Percentiles rank a stretch among this genome's conserved stretches.
These are phyloP conservation scores for Pogonophryne albipinna DNA, from an alignment of 2,797 vertebrate species.

Conservation along the genomic window DNA sequence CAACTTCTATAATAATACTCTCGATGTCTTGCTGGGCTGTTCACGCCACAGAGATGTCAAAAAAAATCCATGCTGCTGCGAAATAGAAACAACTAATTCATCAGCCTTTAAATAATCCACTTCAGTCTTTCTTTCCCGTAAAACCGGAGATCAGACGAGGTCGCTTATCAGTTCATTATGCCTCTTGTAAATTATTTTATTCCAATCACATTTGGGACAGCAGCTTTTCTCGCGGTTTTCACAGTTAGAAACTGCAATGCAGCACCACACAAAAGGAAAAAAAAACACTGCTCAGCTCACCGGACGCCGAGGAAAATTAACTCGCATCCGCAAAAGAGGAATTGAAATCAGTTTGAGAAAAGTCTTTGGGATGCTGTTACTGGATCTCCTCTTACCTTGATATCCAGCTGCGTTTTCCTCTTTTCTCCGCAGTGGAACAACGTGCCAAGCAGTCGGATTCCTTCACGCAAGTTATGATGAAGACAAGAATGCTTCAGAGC, in stretches of 20 bases:
- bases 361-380: slow-evolving; percentile 52
- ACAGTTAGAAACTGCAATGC: slow-evolving; percentile 89
- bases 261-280: slow-evolving; percentile 84
- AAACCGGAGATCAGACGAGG: slow-evolving; percentile 40
- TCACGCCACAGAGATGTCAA: slow-evolving; percentile 52
- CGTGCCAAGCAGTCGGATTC: slow-evolving; percentile 82
- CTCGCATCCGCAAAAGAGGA: slow-evolving; percentile 44
- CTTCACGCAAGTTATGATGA: slow-evolving; percentile 78
- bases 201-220: slow-evolving; percentile 84
- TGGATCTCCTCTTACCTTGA: slow-evolving; percentile 75
- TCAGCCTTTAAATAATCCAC: slow-evolving; percentile 76
- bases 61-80: slow-evolving; percentile 64
- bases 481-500: slow-evolving; percentile 64
- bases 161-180: slow-evolving; percentile 58
- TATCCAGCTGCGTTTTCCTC: slow-evolving; percentile 57
- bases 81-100: slow-evolving; percentile 59
- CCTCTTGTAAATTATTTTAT: slow-evolving; percentile 73
- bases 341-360: slow-evolving; percentile 50
- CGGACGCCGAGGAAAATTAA: slow-evolving; percentile 51
- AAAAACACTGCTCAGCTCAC: slow-evolving; percentile 66
- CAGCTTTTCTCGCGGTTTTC: slow-evolving; percentile 74
- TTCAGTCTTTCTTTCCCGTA: slow-evolving; percentile 54
- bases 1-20: slow-evolving; percentile 62
- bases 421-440: slow-evolving; percentile 81
- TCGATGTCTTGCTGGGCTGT: slow-evolving; percentile 47